These are phyloP conservation scores for Actinia tenebrosa DNA, from an alignment of 64 coral and sea anemone species.

Conservation along the genomic window DNA sequence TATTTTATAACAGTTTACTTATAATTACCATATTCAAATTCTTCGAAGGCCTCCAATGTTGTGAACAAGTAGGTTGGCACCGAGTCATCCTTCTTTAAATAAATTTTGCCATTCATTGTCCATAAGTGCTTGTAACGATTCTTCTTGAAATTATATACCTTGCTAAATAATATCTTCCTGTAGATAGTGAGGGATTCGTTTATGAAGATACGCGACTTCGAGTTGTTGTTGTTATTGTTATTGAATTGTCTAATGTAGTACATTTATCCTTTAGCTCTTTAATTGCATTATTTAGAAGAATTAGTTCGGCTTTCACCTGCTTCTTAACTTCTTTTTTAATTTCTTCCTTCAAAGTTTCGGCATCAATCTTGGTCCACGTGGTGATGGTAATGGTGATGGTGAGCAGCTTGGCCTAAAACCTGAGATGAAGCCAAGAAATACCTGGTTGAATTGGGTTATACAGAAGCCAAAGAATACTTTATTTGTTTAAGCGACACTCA, in stretches of 20 bases:
- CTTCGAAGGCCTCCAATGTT: slow-evolving; percentile 26
- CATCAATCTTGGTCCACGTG: too few species aligned
- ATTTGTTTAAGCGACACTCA: slow-evolving; percentile 31
- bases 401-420: slow-evolving; percentile 10
- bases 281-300: too few species aligned
- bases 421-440: slow-evolving; percentile 6
- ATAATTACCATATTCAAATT: slow-evolving; percentile 27
- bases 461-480: slow-evolving; percentile 16
- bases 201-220: too few species aligned
- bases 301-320: too few species aligned
- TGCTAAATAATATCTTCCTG: not conserved
- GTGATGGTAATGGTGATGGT: too few species aligned
- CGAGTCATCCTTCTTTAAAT: slow-evolving; percentile 21
- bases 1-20: not conserved
- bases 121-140: not conserved
- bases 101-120: slow-evolving; percentile 46
- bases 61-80: not conserved
- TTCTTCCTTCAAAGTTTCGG: too few species aligned
- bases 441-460: slow-evolving; percentile 9
- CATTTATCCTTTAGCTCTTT: too few species aligned
- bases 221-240: too few species aligned
- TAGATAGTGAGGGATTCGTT: not conserved
- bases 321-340: too few species aligned
- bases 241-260: too few species aligned
- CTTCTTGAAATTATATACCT: not conserved